A percentile compares a stretch with the other conserved stretches of the same genome.
These are phyloP conservation scores for Sminthopsis crassicaudata DNA, from an alignment of 2,113 vertebrate genomes.

Conservation along the genomic window DNA sequence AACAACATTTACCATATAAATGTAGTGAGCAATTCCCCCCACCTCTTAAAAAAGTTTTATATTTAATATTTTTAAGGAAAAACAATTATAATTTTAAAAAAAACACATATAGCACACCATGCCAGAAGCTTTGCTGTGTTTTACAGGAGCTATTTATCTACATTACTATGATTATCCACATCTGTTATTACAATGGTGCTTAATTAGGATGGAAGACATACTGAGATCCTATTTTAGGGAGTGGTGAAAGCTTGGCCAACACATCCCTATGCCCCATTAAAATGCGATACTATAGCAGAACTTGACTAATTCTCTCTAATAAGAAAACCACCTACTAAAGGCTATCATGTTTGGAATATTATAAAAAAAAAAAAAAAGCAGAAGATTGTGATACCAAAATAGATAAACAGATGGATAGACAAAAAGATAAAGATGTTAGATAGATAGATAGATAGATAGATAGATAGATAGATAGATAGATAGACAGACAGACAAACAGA, in stretches of 20 bases:
- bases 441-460: not conserved
- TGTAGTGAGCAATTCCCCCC: not conserved
- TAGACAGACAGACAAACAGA: not conserved
- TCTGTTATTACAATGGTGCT: conserved; percentile 63
- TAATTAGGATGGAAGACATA: conserved; percentile 68
- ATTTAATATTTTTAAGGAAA: conserved; percentile 29
- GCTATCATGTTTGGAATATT: conserved; percentile 51
- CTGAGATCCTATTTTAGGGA: conserved; percentile 60
- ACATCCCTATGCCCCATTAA: conserved; percentile 23
- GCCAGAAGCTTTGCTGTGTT: conserved; percentile 51
- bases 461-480: too few species aligned
- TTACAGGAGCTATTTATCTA: conserved; percentile 63
- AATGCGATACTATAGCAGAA: conserved; percentile 41
- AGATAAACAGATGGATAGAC: not conserved
- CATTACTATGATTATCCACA: conserved; percentile 61
- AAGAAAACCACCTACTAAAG: conserved; percentile 63
- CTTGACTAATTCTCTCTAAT: conserved; percentile 59
- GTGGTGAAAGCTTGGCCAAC: conserved; percentile 56
- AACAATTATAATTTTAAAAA: conserved; percentile 23
- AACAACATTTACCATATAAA: not conserved
- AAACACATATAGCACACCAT: conserved; percentile 1
- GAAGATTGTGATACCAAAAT: conserved; percentile 1
- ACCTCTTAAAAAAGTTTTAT: not conserved
- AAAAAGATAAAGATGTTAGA: not conserved
- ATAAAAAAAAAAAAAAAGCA: conserved; percentile 16